Conservation (phyloP, 2,888 invertebrate genomes). For the Aleiodes alternator region DNA sequence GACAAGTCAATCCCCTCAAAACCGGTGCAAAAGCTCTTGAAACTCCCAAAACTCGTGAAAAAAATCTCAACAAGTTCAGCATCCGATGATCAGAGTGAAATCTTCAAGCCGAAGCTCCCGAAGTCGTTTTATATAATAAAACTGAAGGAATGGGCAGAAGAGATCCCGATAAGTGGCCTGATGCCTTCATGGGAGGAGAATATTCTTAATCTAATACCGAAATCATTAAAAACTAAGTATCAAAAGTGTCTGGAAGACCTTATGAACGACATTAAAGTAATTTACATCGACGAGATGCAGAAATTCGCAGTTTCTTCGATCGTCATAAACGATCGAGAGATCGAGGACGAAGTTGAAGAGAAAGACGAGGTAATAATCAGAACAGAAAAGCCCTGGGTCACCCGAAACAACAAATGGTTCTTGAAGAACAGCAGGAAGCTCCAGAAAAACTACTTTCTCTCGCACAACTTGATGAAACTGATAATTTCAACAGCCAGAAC, state of each 20-base stretch:
- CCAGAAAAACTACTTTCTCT: slow-evolving; percentile 64
- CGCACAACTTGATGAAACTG: slow-evolving; percentile 60
- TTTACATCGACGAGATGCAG: slow-evolving; percentile 64
- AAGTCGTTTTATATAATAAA: slow-evolving; percentile 56
- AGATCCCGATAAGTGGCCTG: slow-evolving; percentile 58
- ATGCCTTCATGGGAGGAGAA: slow-evolving; percentile 65
- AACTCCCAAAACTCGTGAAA: background rate
- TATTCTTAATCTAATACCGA: slow-evolving; percentile 63
- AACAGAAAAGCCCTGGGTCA: background rate
- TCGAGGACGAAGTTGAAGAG: slow-evolving; percentile 3
- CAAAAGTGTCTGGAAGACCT: slow-evolving; percentile 56
- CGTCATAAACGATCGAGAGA: slow-evolving; percentile 13
- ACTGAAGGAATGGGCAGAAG: slow-evolving; percentile 55
- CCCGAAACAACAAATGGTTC: background rate
- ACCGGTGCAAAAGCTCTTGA: background rate
- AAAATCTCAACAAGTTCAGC: background rate
- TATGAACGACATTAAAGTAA: slow-evolving; percentile 63
- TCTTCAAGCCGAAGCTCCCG: slow-evolving; percentile 45
- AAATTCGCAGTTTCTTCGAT: slow-evolving; percentile 53
- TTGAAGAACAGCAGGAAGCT: slow-evolving; percentile 54
- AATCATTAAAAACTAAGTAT: slow-evolving; percentile 57
- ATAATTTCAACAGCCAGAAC: slow-evolving; percentile 65
- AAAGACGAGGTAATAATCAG: background rate
- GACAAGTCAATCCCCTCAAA: background rate
- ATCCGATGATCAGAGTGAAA: background rate